Percentiles rank a stretch among this genome's conserved stretches.
Conservation (phyloP, 2,888 invertebrate species). For the Tineola bisselliella region DNA sequence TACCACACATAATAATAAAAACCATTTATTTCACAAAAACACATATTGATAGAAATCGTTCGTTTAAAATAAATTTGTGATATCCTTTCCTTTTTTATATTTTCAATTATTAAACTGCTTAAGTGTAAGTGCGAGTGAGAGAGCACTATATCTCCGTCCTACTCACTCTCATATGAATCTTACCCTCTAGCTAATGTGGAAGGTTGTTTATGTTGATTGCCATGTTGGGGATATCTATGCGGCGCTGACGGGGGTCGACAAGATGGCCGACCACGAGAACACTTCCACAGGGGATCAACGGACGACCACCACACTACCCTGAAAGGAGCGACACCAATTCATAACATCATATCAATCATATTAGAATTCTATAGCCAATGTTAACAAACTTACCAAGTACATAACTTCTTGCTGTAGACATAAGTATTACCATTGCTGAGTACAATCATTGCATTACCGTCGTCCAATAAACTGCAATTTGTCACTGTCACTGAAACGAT, state of each 20-base stretch:
- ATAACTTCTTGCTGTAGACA: slow-evolving; percentile 80
- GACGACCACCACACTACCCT: slow-evolving; percentile 58
- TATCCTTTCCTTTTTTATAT: too few relatives aligned
- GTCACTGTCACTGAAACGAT: slow-evolving; percentile 60
- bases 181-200: slow-evolving; percentile 17
- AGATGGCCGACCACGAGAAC: slow-evolving; percentile 27
- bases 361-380: too few relatives aligned
- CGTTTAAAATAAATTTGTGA: too few relatives aligned
- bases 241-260: slow-evolving; percentile 21
- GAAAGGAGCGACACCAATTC: too few relatives aligned
- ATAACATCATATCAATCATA: too few relatives aligned
- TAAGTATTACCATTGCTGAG: slow-evolving; percentile 87
- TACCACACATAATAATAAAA: too few relatives aligned
- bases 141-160: too few relatives aligned
- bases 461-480: slow-evolving; percentile 72
- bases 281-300: slow-evolving; percentile 48
- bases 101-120: too few relatives aligned
- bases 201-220: slow-evolving; percentile 17
- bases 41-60: too few relatives aligned
- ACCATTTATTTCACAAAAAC: too few relatives aligned
- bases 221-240: slow-evolving; percentile 14
- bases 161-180: too few relatives aligned
- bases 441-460: slow-evolving; percentile 84
- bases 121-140: too few relatives aligned
- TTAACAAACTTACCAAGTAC: slow-evolving; percentile 71